Evolutionary conservation across 2,888 invertebrate genomes (phyloP).

Genomic region (Morpho helenor): DNA sequence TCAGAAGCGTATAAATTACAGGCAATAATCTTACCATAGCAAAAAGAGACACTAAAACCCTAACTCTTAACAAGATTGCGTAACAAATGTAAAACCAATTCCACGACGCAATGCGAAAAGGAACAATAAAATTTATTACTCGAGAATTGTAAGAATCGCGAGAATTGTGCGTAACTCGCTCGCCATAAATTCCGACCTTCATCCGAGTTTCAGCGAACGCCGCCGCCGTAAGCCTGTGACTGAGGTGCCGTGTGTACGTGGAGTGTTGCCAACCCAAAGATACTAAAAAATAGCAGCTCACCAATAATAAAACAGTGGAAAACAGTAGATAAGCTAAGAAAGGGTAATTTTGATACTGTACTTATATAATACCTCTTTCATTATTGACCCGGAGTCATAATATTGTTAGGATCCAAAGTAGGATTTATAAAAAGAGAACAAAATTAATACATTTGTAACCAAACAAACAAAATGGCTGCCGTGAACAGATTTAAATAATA

Average conservation of each 20-base stretch:
- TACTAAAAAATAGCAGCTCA: no score
- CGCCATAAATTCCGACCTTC: constrained; percentile 29
- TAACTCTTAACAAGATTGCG: constrained; percentile 1
- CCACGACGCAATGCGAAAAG: constrained; percentile 26
- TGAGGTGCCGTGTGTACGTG: constrained; percentile 6
- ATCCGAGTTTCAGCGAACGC: constrained; percentile 24
- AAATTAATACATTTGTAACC: no score
- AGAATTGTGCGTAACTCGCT: constrained; percentile 24
- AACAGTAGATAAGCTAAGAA: no score
- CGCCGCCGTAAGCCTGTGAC: constrained; percentile 22
- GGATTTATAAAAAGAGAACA: no score
- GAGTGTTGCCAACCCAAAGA: neutral
- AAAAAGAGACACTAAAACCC: neutral
- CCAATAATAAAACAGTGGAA: no score
- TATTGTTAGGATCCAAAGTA: no score
- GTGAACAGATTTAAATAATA: no score
- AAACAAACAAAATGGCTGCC: no score
- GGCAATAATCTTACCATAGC: neutral
- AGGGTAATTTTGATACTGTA: no score
- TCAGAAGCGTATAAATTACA: neutral
- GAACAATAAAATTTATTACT: constrained; percentile 30
- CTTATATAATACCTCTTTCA: no score
- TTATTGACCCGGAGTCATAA: no score
- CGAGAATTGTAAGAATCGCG: constrained; percentile 24
- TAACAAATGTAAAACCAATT: constrained; percentile 21